Evolutionary conservation across 2,113 vertebrate genomes (phyloP).

Genomic region (Solenodon paradoxus): DNA sequence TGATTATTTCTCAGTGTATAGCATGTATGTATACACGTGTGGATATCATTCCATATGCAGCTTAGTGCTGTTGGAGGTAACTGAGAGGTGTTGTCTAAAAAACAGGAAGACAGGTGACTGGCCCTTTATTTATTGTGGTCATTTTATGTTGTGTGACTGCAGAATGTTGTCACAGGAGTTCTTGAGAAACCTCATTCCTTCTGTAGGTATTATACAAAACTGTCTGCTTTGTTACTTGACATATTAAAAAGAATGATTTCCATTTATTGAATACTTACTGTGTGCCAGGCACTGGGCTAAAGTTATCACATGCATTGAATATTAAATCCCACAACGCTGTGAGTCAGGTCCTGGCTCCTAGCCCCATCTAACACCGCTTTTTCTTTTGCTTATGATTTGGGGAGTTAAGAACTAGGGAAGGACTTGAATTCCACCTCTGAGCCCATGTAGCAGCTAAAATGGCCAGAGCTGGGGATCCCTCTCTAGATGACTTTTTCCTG

Average conservation of each 20-base stretch:
- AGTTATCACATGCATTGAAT: not conserved
- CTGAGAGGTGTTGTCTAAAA: not conserved
- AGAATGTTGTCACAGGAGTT: not conserved
- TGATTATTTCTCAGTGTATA: not conserved
- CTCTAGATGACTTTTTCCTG: not conserved
- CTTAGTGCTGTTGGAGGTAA: not conserved
- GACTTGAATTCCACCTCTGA: not conserved
- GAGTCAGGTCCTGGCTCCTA: not conserved
- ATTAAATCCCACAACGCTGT: not conserved
- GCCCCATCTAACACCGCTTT: not conserved
- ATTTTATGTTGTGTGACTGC: not conserved
- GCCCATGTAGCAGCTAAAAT: too few relatives aligned
- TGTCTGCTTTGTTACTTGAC: not conserved
- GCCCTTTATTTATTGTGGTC: not conserved
- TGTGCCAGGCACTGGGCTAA: not conserved
- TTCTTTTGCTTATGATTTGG: not conserved
- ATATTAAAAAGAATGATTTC: not conserved
- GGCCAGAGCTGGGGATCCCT: not conserved
- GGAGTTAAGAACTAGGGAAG: not conserved
- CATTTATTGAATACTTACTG: not conserved
- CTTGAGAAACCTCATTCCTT: not conserved
- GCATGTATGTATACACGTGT: fast-evolving
- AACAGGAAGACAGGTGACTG: not conserved
- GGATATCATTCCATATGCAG: fast-evolving
- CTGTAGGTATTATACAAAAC: not conserved